These are phyloP conservation scores for Calliscelio sp. DNA, from an alignment of 2,888 invertebrate genomes.

Conservation along the genomic window DNA sequence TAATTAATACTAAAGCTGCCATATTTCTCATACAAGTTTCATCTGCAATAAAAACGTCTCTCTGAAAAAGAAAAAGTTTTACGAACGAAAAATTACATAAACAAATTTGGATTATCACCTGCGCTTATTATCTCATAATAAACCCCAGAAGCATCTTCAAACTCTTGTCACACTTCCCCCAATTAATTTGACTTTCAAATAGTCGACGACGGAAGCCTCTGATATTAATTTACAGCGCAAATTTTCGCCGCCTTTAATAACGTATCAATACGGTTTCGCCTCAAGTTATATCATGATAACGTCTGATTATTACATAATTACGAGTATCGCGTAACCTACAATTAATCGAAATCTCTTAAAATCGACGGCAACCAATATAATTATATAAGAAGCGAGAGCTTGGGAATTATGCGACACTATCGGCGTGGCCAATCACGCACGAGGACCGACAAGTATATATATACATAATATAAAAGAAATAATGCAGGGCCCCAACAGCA, in stretches of 20 bases:
- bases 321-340: constrained; percentile 28
- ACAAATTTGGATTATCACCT: too few relatives aligned
- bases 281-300: constrained; percentile 14
- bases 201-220: neutral
- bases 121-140: too few relatives aligned
- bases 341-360: constrained; percentile 53
- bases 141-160: neutral
- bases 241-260: constrained; percentile 30
- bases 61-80: too few relatives aligned
- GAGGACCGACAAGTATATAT: too few relatives aligned
- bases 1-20: too few relatives aligned
- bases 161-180: neutral
- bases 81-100: too few relatives aligned
- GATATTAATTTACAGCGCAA: neutral
- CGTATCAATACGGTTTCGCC: constrained; percentile 7
- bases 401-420: constrained; percentile 32
- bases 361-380: constrained; percentile 37
- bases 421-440: constrained; percentile 51
- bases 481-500: constrained; percentile 28
- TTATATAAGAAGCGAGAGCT: constrained; percentile 45
- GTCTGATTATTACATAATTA: constrained; percentile 43
- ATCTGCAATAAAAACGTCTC: too few relatives aligned
- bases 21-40: too few relatives aligned
- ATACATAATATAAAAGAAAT: constrained; percentile 59
- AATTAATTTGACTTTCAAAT: constrained; percentile 22